Evolutionary conservation across 2,888 invertebrate species (phyloP).

Genomic region (Saturnia pavonia): DNA sequence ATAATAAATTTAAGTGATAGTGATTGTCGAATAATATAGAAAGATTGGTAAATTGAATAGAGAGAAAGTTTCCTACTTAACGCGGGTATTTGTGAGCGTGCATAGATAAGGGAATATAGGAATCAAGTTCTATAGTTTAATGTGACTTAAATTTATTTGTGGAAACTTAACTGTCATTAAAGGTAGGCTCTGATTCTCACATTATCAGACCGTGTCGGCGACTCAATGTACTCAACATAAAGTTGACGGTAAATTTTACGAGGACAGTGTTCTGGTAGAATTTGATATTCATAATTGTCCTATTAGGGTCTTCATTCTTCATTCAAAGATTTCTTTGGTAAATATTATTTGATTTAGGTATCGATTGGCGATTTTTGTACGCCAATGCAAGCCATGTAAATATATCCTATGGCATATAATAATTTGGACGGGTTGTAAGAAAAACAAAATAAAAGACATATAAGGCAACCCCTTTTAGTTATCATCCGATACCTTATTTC

Average conservation of each 20-base stretch:
- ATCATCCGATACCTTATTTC: too few relatives aligned
- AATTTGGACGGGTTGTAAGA: too few relatives aligned
- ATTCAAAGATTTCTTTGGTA: too few relatives aligned
- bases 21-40: background rate
- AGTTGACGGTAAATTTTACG: background rate
- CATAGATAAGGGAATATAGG: background rate
- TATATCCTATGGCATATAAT: too few relatives aligned
- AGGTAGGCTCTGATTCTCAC: constrained; percentile 11
- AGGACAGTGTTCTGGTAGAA: background rate
- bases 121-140: background rate
- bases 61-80: background rate
- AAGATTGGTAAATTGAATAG: background rate
- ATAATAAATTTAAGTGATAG: background rate
- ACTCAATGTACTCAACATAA: constrained; percentile 5
- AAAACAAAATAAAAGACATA: too few relatives aligned
- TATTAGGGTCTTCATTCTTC: background rate
- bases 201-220: constrained; percentile 10
- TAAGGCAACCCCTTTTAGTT: too few relatives aligned
- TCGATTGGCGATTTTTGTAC: too few relatives aligned
- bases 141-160: background rate
- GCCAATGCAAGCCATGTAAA: too few relatives aligned
- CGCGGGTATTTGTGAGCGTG: background rate
- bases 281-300: background rate
- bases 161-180: background rate
- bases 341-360: too few relatives aligned